Evolutionary conservation across 35 echinoderm and acorn worm genomes (phyloP).

Genomic region (Apostichopus californicus): DNA sequence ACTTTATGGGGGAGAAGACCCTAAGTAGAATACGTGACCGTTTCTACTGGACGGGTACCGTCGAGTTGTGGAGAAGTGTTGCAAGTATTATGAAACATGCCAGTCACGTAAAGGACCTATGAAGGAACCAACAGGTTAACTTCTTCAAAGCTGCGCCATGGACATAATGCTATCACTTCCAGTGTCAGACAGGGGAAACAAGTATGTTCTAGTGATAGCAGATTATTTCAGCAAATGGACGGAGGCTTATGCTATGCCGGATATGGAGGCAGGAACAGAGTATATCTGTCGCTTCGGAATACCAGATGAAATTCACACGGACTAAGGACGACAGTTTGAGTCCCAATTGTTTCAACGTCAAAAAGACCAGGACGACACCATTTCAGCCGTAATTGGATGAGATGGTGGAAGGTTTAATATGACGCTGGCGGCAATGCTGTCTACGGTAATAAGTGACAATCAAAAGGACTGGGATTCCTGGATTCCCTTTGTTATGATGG

Average conservation of each 20-base stretch:
- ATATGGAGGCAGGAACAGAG: constrained; percentile 37
- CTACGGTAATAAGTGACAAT: too few species aligned
- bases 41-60: constrained; percentile 66
- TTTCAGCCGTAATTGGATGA: too few species aligned
- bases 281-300: constrained; percentile 30
- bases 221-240: constrained; percentile 73
- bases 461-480: too few species aligned
- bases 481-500: too few species aligned
- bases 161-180: constrained; percentile 67
- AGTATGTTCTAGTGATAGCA: constrained; percentile 45
- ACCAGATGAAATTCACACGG: constrained; percentile 38
- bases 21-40: constrained; percentile 12
- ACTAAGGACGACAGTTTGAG: constrained; percentile 1
- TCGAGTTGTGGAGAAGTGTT: constrained; percentile 8
- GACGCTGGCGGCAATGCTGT: too few species aligned
- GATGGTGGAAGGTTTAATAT: too few species aligned
- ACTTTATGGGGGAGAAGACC: constrained; percentile 48
- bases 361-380: too few species aligned
- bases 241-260: constrained; percentile 54
- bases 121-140: constrained; percentile 27
- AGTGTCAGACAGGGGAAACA: constrained; percentile 11
- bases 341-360: too few species aligned
- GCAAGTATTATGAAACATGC: constrained; percentile 38
- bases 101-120: constrained; percentile 39
- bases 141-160: constrained; percentile 42